phyloP scores from a whole-genome alignment of 2,113 vertebrate species.

The Rhabdornis inornatus region DNA sequence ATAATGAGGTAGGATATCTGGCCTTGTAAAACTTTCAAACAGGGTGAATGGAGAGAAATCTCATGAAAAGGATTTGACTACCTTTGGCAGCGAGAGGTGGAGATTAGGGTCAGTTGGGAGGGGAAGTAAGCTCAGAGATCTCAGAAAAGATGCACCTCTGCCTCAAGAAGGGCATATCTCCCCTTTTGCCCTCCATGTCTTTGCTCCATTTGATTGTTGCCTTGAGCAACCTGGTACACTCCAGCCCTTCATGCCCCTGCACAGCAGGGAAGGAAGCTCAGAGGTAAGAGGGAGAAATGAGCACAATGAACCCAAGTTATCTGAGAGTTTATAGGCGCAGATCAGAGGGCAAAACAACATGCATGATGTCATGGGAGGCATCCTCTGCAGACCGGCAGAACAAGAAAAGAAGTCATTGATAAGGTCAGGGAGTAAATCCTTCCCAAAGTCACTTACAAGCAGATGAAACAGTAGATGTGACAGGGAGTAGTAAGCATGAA shows the following conservation, averaged over 20 bases:
- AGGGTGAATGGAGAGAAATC: neutral
- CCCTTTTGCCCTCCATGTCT: neutral
- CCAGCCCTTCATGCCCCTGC: neutral
- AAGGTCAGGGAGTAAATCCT: neutral
- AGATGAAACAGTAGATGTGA: neutral
- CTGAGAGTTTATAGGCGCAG: neutral
- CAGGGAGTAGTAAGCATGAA: neutral
- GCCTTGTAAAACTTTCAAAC: neutral
- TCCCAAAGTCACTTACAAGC: neutral
- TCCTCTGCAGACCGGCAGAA: neutral
- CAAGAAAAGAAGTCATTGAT: neutral
- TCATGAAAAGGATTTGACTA: neutral
- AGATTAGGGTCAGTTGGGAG: neutral
- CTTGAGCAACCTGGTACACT: neutral
- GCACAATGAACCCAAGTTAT: neutral
- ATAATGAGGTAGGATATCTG: neutral
- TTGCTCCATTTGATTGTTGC: neutral
- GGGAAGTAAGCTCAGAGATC: neutral
- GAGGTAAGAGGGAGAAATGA: neutral
- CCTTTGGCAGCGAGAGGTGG: neutral
- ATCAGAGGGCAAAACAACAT: neutral
- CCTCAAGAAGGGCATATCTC: neutral
- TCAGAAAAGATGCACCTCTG: neutral
- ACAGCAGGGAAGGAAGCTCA: neutral
- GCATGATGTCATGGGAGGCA: neutral